Evolutionary conservation across 1,140 invertebrate genomes (phyloP), one percentile per base, ranked within the genome.

Genomic region (Hirudo medicinalis): DNA sequence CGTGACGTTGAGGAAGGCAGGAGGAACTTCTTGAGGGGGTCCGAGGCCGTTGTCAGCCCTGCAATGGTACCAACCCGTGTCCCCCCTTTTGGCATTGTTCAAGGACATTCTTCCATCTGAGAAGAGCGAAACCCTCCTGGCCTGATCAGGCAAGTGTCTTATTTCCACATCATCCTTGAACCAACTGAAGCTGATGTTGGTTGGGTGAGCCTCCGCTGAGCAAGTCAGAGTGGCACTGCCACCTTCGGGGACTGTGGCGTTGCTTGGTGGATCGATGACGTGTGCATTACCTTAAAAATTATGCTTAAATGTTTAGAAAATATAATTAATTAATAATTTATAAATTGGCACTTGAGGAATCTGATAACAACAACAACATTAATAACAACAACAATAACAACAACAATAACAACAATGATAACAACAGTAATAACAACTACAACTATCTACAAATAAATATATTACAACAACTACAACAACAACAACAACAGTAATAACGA

Each of bases 211-310:
- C 13, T 27, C 36, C 9, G 67, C 25, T 13, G n/a, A 22, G 27
- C 67, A 68, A 0, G 25, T 43, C 22, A 68, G 40, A 11, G 22
- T 25, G 40, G 19, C 11, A 25, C n/a, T n/a, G 67, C 67, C 36
- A 20, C 67, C 67, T 36, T 68, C 67, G 29, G 36, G 40, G 2
- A 68, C 27, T 0, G 67, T 68, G 36, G 36, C 67, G 67, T 68
- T 68, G 27, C 36, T 2, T 9, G 36, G 36, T 29, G 67, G 29
- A 9, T 49, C 43, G 43, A 17, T 49, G 11, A 49, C 43, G 43
- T 49, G 43, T 49, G 43, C 43, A 17, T 49, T 49, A 36, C 32
- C 32, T 36, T 36, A 6, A 36, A 36, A 36, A 5, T 49, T 49
- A 49, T 11, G 11, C 0, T 49, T 49, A 17, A 49, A 2, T 49